Base-by-base conservation (phyloP, 1,140 invertebrate species). In the Archivesica marissinica region DNA sequence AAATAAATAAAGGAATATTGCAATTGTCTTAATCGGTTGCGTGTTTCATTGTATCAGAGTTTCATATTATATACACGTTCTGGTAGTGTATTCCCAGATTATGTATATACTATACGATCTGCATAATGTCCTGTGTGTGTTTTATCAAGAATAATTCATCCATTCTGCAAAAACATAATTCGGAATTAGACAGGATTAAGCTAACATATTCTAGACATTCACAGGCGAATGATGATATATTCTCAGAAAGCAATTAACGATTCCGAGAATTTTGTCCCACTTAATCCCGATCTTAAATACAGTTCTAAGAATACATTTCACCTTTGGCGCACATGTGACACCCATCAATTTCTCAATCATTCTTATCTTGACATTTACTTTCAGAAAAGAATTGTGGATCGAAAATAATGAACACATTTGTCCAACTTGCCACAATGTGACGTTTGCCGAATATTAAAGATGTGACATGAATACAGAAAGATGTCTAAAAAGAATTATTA, bases 181-280 rank as follows among this genome's bases (percentile, higher is more conserved):
- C 50, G 20, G 20, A 54, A 11, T 54, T 54, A 6, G 50, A 54
- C 50, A 54, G 50, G 4, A n/a, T 54, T n/a, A 54, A 54, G 4
- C 23, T 7, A 6, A 23, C 50, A 54, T 7, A n/a, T n/a, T 23
- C 20, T 9, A 54, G 50, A 54, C 50, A 54, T n/a, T 4, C 23
- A n/a, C 7, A 54, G 7, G 20, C 50, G 23, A 23, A 54, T 7
- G 50, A 54, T 54, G 50, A 54, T 54, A 54, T 9, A 54, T 54
- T 54, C 50, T 54, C 50, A 54, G 50, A 54, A 54, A 54, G 50
- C 50, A 54, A 54, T 54, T n/a, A 54, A 54, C 20, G 50, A 11
- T 54, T 54, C 50, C 20, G 23, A 23, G 6, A 54, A 11, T 20
- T 54, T 54, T 23, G 4, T n/a, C 50, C 3, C 50, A 54, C 6